Percentiles rank a stretch among this genome's conserved stretches.
Evolutionary conservation across 1,140 invertebrate species (phyloP).

Genomic region (Pseudomyrmex gracilis): DNA sequence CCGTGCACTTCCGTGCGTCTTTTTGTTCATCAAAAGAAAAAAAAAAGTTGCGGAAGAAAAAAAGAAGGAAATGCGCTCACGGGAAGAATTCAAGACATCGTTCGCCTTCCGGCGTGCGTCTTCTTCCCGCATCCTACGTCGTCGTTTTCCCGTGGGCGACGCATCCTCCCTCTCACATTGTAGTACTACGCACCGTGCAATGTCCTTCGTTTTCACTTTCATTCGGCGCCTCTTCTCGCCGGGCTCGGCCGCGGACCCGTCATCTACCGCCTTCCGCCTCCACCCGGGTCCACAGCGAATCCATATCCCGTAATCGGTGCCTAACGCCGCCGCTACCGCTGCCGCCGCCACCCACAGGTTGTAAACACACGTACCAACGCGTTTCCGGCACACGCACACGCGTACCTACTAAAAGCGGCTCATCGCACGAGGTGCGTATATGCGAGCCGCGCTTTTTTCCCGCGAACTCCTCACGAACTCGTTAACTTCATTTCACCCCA

Average conservation of each 20-base stretch:
- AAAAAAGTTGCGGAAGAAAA: background rate
- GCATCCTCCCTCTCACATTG: slow-evolving; percentile 61
- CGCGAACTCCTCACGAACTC: background rate
- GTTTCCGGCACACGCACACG: slow-evolving; percentile 41
- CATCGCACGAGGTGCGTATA: background rate
- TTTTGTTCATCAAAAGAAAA: background rate
- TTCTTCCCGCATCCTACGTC: slow-evolving; percentile 47
- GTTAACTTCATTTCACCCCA: too few relatives aligned
- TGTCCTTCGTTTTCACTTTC: slow-evolving; percentile 72
- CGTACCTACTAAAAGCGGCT: slow-evolving; percentile 20
- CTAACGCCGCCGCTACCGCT: slow-evolving; percentile 31
- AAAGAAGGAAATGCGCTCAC: background rate
- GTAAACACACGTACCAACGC: slow-evolving; percentile 60
- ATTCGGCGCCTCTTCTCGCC: slow-evolving; percentile 67
- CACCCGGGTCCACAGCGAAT: slow-evolving; percentile 64
- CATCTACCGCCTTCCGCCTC: slow-evolving; percentile 62
- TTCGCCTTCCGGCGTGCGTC: slow-evolving; percentile 53
- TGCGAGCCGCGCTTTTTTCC: background rate
- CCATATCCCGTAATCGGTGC: slow-evolving; percentile 63
- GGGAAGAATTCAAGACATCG: background rate
- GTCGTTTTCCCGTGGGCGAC: slow-evolving; percentile 63
- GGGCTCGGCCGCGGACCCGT: slow-evolving; percentile 59
- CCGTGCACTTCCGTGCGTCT: slow-evolving; percentile 7
- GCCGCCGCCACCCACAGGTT: slow-evolving; percentile 58
- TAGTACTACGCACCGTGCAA: slow-evolving; percentile 22